Conservation (phyloP, 2,113 vertebrate species). For the Ceyx margarethae region DNA sequence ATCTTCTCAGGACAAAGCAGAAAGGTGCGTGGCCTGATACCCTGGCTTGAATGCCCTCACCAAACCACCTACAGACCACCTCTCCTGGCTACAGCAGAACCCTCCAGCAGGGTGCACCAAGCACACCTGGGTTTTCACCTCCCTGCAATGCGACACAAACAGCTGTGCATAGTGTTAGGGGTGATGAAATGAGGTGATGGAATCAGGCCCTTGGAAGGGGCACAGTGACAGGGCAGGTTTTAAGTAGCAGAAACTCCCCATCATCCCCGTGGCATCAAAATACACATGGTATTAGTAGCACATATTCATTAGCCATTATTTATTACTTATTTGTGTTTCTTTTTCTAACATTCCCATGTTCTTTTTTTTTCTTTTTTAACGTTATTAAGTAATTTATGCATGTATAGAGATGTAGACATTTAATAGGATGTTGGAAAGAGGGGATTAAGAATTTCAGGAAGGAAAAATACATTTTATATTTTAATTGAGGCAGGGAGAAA, state of each 20-base stretch:
- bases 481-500: neutral
- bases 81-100: rapidly evolving
- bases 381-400: neutral
- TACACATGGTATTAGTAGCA: neutral
- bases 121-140: neutral
- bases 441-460: neutral
- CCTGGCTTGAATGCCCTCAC: neutral
- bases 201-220: neutral
- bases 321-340: neutral
- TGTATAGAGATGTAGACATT: neutral
- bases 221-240: neutral
- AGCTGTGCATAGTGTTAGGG: neutral
- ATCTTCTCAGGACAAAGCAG: neutral
- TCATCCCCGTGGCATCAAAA: neutral
- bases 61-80: neutral
- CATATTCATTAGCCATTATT: neutral
- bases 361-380: neutral
- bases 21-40: neutral
- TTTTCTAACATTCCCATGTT: rapidly evolving
- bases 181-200: neutral
- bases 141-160: neutral
- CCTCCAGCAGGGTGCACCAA: neutral
- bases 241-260: neutral
- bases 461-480: neutral
- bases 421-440: neutral